Evolutionary conservation across 2,113 vertebrate species (phyloP).

Genomic region (Prietella phreatophila): DNA sequence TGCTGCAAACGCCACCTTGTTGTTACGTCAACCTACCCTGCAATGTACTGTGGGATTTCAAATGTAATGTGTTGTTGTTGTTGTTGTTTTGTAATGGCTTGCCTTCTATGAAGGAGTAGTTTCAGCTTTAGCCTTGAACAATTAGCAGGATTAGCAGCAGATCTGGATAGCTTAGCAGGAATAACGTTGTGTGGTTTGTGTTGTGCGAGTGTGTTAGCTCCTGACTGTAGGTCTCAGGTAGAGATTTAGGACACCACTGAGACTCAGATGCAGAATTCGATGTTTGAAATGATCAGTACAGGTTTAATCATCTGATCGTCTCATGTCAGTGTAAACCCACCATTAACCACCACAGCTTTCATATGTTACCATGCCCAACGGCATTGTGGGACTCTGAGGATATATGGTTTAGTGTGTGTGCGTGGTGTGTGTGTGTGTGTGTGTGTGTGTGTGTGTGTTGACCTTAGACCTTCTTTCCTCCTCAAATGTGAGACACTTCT

Average conservation of each 20-base stretch:
- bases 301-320: neutral
- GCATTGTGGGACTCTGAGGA: neutral
- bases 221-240: too few species aligned
- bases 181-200: neutral
- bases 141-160: neutral
- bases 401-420: neutral
- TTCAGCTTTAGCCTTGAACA: neutral
- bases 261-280: neutral
- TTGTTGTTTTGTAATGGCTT: neutral
- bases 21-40: too few species aligned
- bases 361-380: neutral
- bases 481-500: neutral
- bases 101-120: neutral
- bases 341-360: neutral
- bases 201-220: too few species aligned
- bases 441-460: neutral
- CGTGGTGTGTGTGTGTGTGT: neutral
- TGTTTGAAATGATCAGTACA: too few species aligned
- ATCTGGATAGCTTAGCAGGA: neutral
- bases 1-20: neutral
- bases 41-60: neutral
- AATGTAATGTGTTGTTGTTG: neutral
- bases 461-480: neutral
- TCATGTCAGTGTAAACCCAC: neutral
- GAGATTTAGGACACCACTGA: too few species aligned